phyloP scores from a whole-genome alignment of 64 coral and sea anemone genomes.

The Catalaphyllia jardinei region DNA sequence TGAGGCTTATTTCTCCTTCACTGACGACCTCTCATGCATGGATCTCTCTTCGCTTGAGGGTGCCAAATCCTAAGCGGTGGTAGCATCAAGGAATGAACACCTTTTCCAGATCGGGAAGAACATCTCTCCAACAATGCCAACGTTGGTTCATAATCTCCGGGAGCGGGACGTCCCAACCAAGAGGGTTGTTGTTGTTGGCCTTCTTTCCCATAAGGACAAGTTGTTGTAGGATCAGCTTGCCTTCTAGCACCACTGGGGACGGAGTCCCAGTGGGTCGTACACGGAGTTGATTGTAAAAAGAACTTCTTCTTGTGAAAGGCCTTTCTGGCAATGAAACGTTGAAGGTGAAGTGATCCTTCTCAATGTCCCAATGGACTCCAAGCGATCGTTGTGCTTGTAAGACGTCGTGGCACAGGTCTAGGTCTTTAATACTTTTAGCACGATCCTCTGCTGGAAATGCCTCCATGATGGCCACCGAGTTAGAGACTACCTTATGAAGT shows the following conservation, averaged over 20 bases:
- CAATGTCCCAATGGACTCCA: conserved; percentile 28
- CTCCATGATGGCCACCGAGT: conserved; percentile 19
- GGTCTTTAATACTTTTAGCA: conserved; percentile 3
- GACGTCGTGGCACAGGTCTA: conserved; percentile 20
- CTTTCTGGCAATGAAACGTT: background rate
- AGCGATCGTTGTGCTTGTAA: conserved; percentile 23
- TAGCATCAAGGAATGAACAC: conserved; percentile 36
- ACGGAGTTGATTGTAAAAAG: conserved; percentile 44
- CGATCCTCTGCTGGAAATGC: conserved; percentile 31
- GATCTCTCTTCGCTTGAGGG: background rate
- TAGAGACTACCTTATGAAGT: conserved; percentile 56
- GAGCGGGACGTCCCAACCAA: conserved; percentile 28
- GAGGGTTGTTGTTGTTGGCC: background rate
- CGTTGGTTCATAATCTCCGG: conserved; percentile 1
- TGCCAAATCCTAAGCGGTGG: conserved; percentile 26
- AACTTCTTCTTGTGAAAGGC: conserved; percentile 52
- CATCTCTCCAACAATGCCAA: conserved; percentile 32
- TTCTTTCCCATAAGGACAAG: background rate
- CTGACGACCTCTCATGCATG: conserved; percentile 23
- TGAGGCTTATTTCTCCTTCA: background rate
- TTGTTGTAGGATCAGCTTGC: conserved; percentile 17
- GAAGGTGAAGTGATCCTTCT: conserved; percentile 25
- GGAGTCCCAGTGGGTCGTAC: conserved; percentile 50
- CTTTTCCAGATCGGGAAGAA: background rate
- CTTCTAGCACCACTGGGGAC: conserved; percentile 8